These are phyloP conservation scores for Teleogryllus oceanicus DNA, from an alignment of 2,888 invertebrate species.

Conservation along the genomic window DNA sequence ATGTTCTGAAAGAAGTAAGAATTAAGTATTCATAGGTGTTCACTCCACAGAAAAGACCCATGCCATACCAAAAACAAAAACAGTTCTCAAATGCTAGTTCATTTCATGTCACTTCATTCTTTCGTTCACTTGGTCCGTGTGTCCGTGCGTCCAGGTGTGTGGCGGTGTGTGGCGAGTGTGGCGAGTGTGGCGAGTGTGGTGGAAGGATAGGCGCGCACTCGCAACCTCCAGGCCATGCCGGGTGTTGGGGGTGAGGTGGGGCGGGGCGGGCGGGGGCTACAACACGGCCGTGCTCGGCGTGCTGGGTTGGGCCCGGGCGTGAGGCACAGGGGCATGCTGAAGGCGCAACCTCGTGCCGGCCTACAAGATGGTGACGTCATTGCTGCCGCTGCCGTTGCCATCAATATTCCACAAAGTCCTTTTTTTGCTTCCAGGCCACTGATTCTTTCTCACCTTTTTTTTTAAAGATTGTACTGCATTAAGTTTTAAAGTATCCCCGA, in stretches of 20 bases:
- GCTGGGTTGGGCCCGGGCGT: neutral
- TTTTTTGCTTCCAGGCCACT: no score
- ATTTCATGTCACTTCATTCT: neutral
- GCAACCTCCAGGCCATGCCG: neutral
- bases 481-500: no score
- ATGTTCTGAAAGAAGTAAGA: conserved; percentile 18
- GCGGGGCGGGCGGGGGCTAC: neutral
- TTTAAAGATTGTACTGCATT: no score
- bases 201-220: neutral
- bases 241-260: neutral
- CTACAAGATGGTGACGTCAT: no score
- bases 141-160: neutral
- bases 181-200: neutral
- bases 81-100: neutral
- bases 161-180: neutral
- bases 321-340: neutral
- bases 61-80: conserved; percentile 1
- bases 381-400: no score
- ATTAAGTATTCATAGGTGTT: conserved; percentile 18
- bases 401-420: no score
- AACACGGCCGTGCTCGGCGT: conserved; percentile 18
- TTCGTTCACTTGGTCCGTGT: neutral
- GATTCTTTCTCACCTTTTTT: no score
- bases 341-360: neutral
- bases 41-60: conserved; percentile 10